phyloP scores from a whole-genome alignment of 2,888 invertebrate species.

The Nipponacmea schrenckii region DNA sequence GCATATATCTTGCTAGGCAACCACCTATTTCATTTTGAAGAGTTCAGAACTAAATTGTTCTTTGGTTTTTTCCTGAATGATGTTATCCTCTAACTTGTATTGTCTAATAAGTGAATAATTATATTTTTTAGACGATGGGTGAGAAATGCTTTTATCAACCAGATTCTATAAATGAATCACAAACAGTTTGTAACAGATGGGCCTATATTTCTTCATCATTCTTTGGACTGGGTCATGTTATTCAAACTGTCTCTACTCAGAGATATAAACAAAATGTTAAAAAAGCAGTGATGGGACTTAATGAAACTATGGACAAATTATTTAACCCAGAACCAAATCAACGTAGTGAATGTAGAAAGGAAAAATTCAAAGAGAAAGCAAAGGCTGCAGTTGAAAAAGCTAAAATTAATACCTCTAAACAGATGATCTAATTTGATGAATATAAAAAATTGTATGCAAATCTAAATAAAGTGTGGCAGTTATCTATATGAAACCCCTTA shows the following conservation, averaged over 20 bases:
- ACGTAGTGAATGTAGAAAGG: slow-evolving; percentile 51
- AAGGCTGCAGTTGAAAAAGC: slow-evolving; percentile 85
- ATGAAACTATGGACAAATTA: slow-evolving; percentile 76
- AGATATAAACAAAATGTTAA: slow-evolving; percentile 87
- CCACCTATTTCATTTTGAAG: too few species aligned
- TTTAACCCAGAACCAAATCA: slow-evolving; percentile 37
- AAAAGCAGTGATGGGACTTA: slow-evolving; percentile 87
- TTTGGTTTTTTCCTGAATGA: too few species aligned
- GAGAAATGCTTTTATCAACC: slow-evolving; percentile 88
- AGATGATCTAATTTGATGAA: too few species aligned
- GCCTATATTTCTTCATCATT: slow-evolving; percentile 92
- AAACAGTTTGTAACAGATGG: slow-evolving; percentile 82
- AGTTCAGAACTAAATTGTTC: too few species aligned
- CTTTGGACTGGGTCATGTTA: slow-evolving; percentile 86
- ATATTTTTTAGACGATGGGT: slow-evolving; percentile 80
- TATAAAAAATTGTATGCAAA: too few species aligned
- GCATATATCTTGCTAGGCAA: too few species aligned
- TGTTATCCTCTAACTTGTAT: not conserved
- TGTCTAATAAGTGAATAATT: not conserved
- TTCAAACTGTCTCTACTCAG: slow-evolving; percentile 89
- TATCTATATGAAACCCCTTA: too few species aligned
- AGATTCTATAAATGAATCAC: slow-evolving; percentile 76
- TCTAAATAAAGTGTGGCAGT: too few species aligned
- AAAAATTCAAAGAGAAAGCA: slow-evolving; percentile 81
- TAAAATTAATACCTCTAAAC: slow-evolving; percentile 64